Evolutionary conservation across 2,113 vertebrate species (phyloP).

Genomic region (Pristiophorus japonicus): DNA sequence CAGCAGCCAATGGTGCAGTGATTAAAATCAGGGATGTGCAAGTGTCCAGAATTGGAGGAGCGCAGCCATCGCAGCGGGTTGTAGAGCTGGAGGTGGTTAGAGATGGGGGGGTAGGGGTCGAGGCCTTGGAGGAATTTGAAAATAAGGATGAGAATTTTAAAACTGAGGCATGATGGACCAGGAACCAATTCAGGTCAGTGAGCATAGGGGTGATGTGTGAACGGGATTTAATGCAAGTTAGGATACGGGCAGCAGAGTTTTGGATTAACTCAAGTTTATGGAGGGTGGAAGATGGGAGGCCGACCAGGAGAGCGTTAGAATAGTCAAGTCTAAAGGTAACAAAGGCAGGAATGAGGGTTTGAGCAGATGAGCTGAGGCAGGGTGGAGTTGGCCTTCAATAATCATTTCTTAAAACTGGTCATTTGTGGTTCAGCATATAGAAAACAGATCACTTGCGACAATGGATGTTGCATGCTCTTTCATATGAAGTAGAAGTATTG

Average conservation of each 20-base stretch:
- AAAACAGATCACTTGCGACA: not conserved
- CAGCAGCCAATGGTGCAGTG: not conserved
- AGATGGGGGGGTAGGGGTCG: not conserved
- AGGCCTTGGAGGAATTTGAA: not conserved
- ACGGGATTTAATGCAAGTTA: not conserved
- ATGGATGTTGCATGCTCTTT: not conserved
- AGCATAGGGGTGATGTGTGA: not conserved
- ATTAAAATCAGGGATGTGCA: not conserved
- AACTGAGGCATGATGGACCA: not conserved
- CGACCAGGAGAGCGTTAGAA: not conserved
- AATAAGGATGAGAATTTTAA: not conserved
- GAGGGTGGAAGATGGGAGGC: too few species aligned
- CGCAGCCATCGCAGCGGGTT: not conserved
- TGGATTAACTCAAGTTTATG: not conserved
- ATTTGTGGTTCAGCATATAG: not conserved
- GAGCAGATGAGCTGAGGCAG: not conserved
- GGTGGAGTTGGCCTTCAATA: not conserved
- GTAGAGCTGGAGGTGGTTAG: too few species aligned
- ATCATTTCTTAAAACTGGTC: not conserved
- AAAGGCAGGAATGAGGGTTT: too few species aligned
- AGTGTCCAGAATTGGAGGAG: not conserved
- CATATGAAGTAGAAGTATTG: not conserved
- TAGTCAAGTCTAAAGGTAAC: not conserved
- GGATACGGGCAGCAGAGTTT: not conserved
- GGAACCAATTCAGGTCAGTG: not conserved